Evolutionary conservation across 2,888 invertebrate species (phyloP), one percentile per base, ranked within the genome.

Genomic region (Endotricha flammealis): DNA sequence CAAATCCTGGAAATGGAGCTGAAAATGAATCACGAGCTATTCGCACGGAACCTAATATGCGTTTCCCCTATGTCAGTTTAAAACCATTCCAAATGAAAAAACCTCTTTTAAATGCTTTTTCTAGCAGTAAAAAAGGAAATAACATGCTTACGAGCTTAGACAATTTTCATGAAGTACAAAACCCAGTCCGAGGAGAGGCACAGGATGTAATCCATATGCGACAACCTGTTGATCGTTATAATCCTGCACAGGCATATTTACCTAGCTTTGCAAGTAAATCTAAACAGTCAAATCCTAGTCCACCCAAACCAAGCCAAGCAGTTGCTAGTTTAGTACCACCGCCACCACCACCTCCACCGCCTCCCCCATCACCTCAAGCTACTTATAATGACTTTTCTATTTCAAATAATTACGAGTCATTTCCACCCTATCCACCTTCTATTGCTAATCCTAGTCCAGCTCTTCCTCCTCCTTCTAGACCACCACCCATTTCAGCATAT

Each of bases 11-110:
- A 11, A 79, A 69, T 37, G 80, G 71, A 46, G 83, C 64, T 10
- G 86, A 86, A 58, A 86, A 86, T 39, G 86, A 86, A 61, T 86
- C 85, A 5, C 59, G 86, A 43, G 85, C 85, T 3, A 86, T 86
- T 41, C 69, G 78, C 6, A 82, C 79, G 1, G 83, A 86, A 49
- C 68, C 66, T 5, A 76, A 83, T 38, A 59, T 76, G 9, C 70
- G 76, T 8, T 86, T 85, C 41, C 86, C 86, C 5, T 86, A 86
- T 36, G 60, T 86, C 0, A 82, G 79, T 45, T 60, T 86, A 13
- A 85, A 86, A 46, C 82, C 86, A 6, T 82, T 81, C 29, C 78
- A 78, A 61, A 69, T 85, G 54, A 85, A 83, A 52, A 75, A 66
- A 12, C 65, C 68, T 2, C 37, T 48, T 20, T 38, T 53, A 0